Evolutionary conservation across 2,113 vertebrate genomes (phyloP).

Genomic region (Fulica atra): DNA sequence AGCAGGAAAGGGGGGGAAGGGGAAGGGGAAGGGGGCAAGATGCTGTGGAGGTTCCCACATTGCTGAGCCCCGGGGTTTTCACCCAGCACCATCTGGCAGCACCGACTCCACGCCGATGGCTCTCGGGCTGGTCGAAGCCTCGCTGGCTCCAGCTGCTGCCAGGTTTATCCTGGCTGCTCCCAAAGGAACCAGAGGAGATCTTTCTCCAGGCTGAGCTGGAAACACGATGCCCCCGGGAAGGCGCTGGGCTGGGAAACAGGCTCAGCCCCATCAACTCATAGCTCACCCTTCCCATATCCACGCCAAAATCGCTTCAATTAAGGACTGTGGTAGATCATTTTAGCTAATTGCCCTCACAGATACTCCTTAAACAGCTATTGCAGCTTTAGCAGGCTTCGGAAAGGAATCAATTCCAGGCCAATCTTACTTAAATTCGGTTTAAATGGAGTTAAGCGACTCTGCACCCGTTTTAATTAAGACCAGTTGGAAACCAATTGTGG

Average conservation of each 20-base stretch:
- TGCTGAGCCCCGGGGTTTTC: slow-evolving; percentile 50
- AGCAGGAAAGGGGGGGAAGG: not conserved
- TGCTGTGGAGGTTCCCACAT: slow-evolving; percentile 45
- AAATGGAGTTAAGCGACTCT: slow-evolving; percentile 22
- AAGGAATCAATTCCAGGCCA: not conserved
- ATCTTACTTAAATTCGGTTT: slow-evolving; percentile 6
- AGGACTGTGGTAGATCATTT: slow-evolving; percentile 29
- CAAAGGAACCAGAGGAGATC: not conserved
- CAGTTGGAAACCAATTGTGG: slow-evolving; percentile 24
- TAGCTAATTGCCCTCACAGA: slow-evolving; percentile 32
- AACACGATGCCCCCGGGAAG: not conserved
- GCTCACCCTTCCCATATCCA: not conserved
- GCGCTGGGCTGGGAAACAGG: not conserved
- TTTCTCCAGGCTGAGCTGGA: not conserved
- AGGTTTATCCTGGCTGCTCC: not conserved
- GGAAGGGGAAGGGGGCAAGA: not conserved
- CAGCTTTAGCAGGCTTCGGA: not conserved
- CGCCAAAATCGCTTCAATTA: slow-evolving; percentile 50
- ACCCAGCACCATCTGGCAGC: slow-evolving; percentile 51
- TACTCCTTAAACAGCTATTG: slow-evolving; percentile 50
- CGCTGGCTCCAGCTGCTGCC: not conserved
- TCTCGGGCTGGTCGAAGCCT: not conserved
- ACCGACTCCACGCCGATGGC: slow-evolving; percentile 1
- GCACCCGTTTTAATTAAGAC: slow-evolving; percentile 36
- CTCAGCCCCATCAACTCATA: not conserved